Percentiles rank a stretch among this genome's conserved stretches.
phyloP scores from a whole-genome alignment of 2,113 vertebrate genomes.

The Lampris megalopsis region DNA sequence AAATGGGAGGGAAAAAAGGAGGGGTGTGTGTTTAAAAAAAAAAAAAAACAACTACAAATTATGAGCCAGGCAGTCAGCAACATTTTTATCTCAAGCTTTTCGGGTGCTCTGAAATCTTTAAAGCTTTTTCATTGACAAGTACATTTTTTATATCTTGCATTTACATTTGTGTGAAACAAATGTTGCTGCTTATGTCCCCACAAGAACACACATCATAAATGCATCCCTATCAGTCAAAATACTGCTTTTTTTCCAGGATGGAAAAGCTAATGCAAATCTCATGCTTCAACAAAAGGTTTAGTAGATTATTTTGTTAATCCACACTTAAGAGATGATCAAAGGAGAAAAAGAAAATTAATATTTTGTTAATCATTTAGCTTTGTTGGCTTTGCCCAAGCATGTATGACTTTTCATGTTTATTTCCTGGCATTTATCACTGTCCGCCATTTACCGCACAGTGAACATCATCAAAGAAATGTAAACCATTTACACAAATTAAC shows the following conservation, averaged over 20 bases:
- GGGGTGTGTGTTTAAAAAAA: too few species aligned
- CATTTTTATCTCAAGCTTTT: neutral
- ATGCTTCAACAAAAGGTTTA: too few species aligned
- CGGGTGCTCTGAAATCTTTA: neutral
- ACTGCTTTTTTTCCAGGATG: neutral
- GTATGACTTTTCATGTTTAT: conserved; percentile 5
- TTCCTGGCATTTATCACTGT: conserved; percentile 33
- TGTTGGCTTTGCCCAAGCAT: conserved; percentile 7
- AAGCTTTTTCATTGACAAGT: neutral
- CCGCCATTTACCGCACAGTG: conserved; percentile 20
- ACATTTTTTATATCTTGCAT: neutral
- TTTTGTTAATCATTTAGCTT: conserved; percentile 20
- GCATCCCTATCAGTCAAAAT: neutral
- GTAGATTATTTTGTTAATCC: conserved; percentile 1
- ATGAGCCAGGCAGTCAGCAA: too few species aligned
- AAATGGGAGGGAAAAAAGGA: too few species aligned
- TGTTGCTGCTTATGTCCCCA: neutral
- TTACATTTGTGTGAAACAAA: neutral
- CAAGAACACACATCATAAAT: neutral
- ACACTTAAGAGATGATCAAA: conserved; percentile 5
- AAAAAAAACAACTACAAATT: too few species aligned
- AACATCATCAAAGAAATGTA: conserved; percentile 14
- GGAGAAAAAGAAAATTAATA: neutral
- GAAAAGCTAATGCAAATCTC: too few species aligned
- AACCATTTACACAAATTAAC: conserved; percentile 30